Evolutionary conservation across 1,140 invertebrate genomes (phyloP), one percentile per base, ranked within the genome.

Genomic region (Hylaeus anthracinus): DNA sequence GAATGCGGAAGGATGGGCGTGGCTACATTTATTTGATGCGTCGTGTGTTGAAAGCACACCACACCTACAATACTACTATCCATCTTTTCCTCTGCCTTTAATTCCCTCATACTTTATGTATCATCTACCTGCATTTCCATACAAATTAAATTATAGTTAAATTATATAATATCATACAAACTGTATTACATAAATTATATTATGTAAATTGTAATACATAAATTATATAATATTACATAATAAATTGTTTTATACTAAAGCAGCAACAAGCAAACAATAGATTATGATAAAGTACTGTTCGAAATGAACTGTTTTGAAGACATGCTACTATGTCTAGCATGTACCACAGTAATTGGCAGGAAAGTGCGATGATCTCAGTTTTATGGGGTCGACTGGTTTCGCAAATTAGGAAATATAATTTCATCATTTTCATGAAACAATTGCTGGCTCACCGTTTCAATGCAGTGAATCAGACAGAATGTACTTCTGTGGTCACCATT

Each of bases 331-430:
- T 26, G 26, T 26, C 26, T 37, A 53, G 15, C 39, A 1, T 64
- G n/a, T 55, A 71, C 9, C 4, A 56, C 71, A n/a, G 26, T 58
- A 76, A 70, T 61, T 43, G 56, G 53, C 55, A 43, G 48, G 41
- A 74, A 73, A 82, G 79, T 78, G 41, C 64, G 76, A 78, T 85
- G 84, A 85, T 75, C 83, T 82, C 74, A 51, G 45, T 76, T 76
- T 53, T 37, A 61, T 82, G 75, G 79, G 82, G 86, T 86, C 86
- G 86, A 86, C 72, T 86, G 84, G 82, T 89, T 90, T 81, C 88
- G 88, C 79, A 89, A 91, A 91, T 91, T 91, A 90, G 90, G 88
- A 90, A 91, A 92, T 81, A 88, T 84, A 84, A 90, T 86, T 89
- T 74, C 75, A 61, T 56, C 79, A 85, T 90, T 92, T 90, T 90